Base-by-base conservation (phyloP, 2,888 invertebrate species). In the Cosmopolites sordidus region DNA sequence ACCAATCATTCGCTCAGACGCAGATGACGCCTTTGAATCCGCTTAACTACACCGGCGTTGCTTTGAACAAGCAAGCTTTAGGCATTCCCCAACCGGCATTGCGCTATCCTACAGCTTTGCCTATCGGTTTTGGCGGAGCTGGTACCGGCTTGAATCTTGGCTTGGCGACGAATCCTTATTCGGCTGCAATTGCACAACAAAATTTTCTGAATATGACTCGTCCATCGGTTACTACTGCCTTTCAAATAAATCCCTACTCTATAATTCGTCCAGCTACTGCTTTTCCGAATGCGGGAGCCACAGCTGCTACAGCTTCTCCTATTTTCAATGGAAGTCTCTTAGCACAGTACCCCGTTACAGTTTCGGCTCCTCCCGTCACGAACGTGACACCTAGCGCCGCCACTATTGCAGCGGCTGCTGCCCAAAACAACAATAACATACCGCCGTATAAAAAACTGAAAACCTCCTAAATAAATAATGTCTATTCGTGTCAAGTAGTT, bases 381-480 rank as follows among this genome's bases (percentile, higher is more conserved):
- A 67, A 58, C 51, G 54, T 67, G 43, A 63, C 68, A 9, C 63
- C 67, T 3, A 71, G 78, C 69, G 61, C 68, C 12, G 65, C 67
- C n/a, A 62, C 64, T 18, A 65, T 64, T 16, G 65, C 70, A n/a
- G 66, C 79, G 65, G 69, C 76, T 71, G 78, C 79, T 16, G 69
- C 70, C 38, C 67, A 72, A 48, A 72, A 75, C 63, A 48, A 48
- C 63, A 75, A 74, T 60, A 76, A 76, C 61, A 74, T 74, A 60
- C 79, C 80, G 73, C 92, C 92, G 53, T 91, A 89, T 77, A 92
- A 92, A 78, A 91, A 91, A 78, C 86, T 91, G 84, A 91, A 91
- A 79, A 91, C 91, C 67, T 89, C 86, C 72, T 87, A 86, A 79
- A 68, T 37, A 12, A 6, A 17, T 42, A n/a, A 15, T 37, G 45